Base-by-base conservation (phyloP, 2,888 invertebrate genomes). In the Hydraecia micacea region DNA sequence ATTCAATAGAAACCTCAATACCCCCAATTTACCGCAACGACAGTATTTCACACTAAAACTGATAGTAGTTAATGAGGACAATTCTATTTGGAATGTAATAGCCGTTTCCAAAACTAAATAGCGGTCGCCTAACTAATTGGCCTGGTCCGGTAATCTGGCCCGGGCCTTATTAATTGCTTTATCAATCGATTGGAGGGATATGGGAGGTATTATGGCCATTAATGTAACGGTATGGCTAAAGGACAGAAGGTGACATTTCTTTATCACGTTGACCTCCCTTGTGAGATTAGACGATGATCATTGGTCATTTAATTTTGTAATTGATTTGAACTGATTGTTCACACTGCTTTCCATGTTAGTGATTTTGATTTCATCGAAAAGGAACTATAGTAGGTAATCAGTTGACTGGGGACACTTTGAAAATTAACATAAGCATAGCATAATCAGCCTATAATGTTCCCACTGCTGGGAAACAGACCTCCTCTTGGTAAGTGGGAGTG, bases 41-140 rank as follows among this genome's bases (percentile, higher is more conserved):
- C 46, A 79, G 77, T 79, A 85, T 75, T 83, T 85, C 84, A 84
- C 74, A 77, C 76, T 36, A 75, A 70, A 84, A 84, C 84, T 74
- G 87, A 87, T 80, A 81, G 77, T 68, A 87, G 75, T 76, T 80
- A 85, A 87, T 80, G 82, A 77, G 80, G 55, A 82, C 79, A 78
- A 80, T 86, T 85, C 84, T 81, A 87, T 86, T 89, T 80, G 77
- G 80, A 78, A 79, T 82, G 83, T 83, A 84, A 87, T 89, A 81
- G 77, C 79, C 80, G 74, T 85, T 85, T 82, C 84, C 70, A 87
- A 87, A 87, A 88, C 88, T 87, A 86, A 89, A 88, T 88, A 84
- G 87, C 86, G 89, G 89, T 89, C 76, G 58, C 77, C 80, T 81
- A 83, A 87, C 88, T 89, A 88, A 88, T 88, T 87, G 87, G 65